Conservation (phyloP, 2,113 vertebrate species). For the Anhinga anhinga region DNA sequence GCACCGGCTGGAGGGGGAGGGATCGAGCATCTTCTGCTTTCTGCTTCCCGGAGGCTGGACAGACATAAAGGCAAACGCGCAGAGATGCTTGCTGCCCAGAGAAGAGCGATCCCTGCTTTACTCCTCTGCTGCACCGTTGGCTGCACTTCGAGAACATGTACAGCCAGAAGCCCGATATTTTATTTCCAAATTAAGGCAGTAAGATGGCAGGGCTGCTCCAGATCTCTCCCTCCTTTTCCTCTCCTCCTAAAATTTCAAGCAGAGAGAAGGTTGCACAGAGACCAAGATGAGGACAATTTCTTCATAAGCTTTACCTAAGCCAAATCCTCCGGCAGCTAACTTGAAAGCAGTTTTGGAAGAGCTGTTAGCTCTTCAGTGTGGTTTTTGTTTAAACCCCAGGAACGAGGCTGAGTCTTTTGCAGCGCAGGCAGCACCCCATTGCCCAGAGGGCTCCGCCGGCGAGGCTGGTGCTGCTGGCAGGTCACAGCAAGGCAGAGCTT, state of each 20-base stretch:
- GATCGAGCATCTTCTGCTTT: not conserved
- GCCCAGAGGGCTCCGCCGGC: accelerated
- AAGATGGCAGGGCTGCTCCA: not conserved
- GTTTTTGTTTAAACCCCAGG: not conserved
- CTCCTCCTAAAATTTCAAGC: not conserved
- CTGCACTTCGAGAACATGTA: not conserved
- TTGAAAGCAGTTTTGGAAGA: not conserved
- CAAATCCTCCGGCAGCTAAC: not conserved
- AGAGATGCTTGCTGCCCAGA: not conserved
- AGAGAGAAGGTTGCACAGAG: not conserved
- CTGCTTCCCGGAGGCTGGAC: not conserved
- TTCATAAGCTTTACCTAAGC: not conserved
- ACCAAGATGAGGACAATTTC: not conserved
- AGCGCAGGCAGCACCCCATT: not conserved
- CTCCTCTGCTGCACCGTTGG: not conserved
- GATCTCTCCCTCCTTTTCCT: not conserved
- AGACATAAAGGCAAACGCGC: accelerated
- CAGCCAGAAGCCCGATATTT: not conserved
- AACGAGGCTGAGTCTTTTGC: not conserved
- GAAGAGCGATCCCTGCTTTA: not conserved
- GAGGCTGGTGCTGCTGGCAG: not conserved
- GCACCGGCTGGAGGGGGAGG: not conserved
- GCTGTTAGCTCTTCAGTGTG: not conserved
- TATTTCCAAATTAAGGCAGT: not conserved
- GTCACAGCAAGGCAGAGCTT: not conserved